A percentile compares a stretch with the other conserved stretches of the same genome.
Conservation (phyloP, 2,888 invertebrate species). For the Phengaris arion region DNA sequence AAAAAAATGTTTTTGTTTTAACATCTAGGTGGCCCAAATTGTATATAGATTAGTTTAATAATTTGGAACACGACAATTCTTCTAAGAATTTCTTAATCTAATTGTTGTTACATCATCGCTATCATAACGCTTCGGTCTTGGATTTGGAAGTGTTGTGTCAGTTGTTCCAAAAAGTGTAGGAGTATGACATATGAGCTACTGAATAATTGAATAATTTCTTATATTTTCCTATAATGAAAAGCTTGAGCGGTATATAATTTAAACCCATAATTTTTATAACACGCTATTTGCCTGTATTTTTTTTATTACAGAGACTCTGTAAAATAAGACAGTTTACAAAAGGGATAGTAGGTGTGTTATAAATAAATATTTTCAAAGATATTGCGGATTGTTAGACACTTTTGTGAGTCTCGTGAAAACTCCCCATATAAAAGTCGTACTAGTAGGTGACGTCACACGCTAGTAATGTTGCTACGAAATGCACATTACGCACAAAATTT, state of each 20-base stretch:
- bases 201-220: background rate
- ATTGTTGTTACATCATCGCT: conserved; percentile 15
- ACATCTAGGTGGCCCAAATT: conserved; percentile 29
- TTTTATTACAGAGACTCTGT: no score
- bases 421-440: no score
- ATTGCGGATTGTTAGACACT: no score
- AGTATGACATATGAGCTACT: conserved; percentile 11
- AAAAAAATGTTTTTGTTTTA: conserved; percentile 27
- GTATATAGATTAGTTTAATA: conserved; percentile 11
- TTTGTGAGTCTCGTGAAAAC: no score
- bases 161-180: background rate
- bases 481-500: no score
- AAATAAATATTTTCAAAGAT: no score
- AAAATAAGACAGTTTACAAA: no score
- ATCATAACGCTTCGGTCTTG: conserved; percentile 7
- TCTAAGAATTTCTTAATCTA: conserved; percentile 13
- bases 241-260: background rate
- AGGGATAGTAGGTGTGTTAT: no score
- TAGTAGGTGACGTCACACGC: no score
- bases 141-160: conserved; percentile 9
- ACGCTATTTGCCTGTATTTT: no score
- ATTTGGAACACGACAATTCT: conserved; percentile 15
- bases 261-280: no score
- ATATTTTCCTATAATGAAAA: background rate
- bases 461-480: no score